Conservation (phyloP, 2,797 vertebrate genomes). For the Paramormyrops hopkinsi region DNA sequence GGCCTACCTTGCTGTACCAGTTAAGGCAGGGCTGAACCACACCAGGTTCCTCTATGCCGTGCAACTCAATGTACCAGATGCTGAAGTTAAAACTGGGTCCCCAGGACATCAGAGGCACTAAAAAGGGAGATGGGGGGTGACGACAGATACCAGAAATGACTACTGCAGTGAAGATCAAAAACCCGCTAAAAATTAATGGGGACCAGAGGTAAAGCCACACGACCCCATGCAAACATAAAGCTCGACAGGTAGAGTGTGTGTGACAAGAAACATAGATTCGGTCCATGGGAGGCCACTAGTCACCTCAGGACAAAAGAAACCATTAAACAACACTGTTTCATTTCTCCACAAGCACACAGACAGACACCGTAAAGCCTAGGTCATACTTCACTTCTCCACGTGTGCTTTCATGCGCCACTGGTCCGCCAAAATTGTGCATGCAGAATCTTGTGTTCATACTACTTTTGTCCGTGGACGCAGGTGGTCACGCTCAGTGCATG, state of each 20-base stretch:
- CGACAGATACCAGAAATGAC: neutral
- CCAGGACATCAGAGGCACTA: slow-evolving; percentile 98
- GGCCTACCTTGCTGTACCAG: slow-evolving; percentile 98
- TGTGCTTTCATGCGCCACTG: neutral
- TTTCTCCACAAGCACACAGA: neutral
- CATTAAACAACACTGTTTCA: neutral
- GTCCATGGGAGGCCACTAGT: neutral
- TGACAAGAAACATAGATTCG: neutral
- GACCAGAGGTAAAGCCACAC: neutral
- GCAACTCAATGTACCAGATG: slow-evolving; percentile 99
- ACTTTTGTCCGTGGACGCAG: neutral
- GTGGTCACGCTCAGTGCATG: neutral
- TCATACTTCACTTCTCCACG: neutral
- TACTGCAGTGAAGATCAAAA: neutral
- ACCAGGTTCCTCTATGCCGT: slow-evolving; percentile 93
- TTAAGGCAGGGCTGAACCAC: slow-evolving; percentile 98
- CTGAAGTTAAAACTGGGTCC: slow-evolving; percentile 99
- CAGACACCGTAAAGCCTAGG: neutral
- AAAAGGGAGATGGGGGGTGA: neutral
- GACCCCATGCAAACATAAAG: neutral
- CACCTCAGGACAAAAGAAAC: neutral
- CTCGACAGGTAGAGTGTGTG: neutral
- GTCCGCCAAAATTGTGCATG: neutral
- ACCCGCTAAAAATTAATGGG: neutral
- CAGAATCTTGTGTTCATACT: neutral